Evolutionary conservation across 2,888 invertebrate genomes (phyloP), one percentile per base, ranked within the genome.

Genomic region (Zeuzera pyrina): DNA sequence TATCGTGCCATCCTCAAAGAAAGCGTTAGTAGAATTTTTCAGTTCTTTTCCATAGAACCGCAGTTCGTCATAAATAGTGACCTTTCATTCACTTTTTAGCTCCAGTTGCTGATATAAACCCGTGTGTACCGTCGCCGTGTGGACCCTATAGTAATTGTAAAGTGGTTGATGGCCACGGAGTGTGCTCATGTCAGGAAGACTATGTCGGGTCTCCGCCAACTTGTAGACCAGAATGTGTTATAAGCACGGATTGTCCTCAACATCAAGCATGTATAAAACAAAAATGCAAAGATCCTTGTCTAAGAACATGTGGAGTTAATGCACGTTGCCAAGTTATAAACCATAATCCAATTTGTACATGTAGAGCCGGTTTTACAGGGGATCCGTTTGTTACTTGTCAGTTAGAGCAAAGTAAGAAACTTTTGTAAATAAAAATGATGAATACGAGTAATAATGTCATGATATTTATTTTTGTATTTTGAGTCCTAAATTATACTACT

Each of bases 301-400:
- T 89, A 12, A 91, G 91, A 49, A 89, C 90, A 35, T 92, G 92
- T 57, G 92, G 91, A 34, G 61, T 88, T 31, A 89, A 90, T 57
- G 91, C 92, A 28, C 79, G 87, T 42, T 92, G 92, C 57, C 87
- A 88, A 65, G 89, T 90, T 31, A 88, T 90, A 40, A 91, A 91
- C 63, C 92, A 93, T 58, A 90, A 90, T 62, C 91, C 93, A 7
- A 91, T 92, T 49, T 94, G 93, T 67, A 90, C 89, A 47, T 94
- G 93, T 64, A 86, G 87, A 46, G 72, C 86, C 36, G 89, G 89
- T 56, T 89, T 83, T 67, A 91, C 91, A 12, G 94, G 94, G 13
- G 92, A 93, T 86, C 92, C 93, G 38, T 93, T 93, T 59, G 85
- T 86, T 14, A 86, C 88, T 63, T 93, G 93, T 60, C 89, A 86